A percentile compares a stretch with the other conserved stretches of the same genome.
These are phyloP conservation scores for Bubo bubo DNA, from an alignment of 2,113 vertebrate species.

Conservation along the genomic window DNA sequence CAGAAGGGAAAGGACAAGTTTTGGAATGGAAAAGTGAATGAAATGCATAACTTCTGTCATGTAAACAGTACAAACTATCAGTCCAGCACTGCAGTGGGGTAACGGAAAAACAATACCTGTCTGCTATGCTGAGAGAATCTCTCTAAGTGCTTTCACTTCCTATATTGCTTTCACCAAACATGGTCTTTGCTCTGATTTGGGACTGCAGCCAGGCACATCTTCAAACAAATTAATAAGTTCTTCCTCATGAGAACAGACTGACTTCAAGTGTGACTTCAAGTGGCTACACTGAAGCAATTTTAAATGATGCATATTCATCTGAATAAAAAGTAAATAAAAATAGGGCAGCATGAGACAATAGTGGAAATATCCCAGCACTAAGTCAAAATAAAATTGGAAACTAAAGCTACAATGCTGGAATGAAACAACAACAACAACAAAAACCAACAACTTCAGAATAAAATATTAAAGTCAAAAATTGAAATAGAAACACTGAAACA, in stretches of 20 bases:
- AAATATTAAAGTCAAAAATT: neutral
- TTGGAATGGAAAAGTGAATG: neutral
- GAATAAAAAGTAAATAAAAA: slow-evolving; percentile 21
- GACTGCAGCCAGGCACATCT: neutral
- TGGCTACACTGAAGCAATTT: neutral
- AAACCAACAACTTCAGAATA: neutral
- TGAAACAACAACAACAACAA: neutral
- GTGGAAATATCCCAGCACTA: neutral
- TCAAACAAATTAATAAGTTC: slow-evolving; percentile 1
- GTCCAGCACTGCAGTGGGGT: neutral
- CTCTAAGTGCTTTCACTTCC: neutral
- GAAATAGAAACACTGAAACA: neutral
- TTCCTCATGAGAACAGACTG: neutral
- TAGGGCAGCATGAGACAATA: neutral
- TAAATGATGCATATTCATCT: neutral
- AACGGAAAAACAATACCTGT: neutral
- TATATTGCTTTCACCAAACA: neutral
- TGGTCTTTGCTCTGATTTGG: neutral
- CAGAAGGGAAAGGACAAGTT: neutral
- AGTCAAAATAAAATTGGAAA: neutral
- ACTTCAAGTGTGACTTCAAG: slow-evolving; percentile 10
- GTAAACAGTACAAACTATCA: neutral
- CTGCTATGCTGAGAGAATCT: neutral
- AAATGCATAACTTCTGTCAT: neutral
- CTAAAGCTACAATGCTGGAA: neutral